Evolutionary conservation across 2,797 vertebrate genomes (phyloP).

Genomic region (Enteromius thamalakanensis): DNA sequence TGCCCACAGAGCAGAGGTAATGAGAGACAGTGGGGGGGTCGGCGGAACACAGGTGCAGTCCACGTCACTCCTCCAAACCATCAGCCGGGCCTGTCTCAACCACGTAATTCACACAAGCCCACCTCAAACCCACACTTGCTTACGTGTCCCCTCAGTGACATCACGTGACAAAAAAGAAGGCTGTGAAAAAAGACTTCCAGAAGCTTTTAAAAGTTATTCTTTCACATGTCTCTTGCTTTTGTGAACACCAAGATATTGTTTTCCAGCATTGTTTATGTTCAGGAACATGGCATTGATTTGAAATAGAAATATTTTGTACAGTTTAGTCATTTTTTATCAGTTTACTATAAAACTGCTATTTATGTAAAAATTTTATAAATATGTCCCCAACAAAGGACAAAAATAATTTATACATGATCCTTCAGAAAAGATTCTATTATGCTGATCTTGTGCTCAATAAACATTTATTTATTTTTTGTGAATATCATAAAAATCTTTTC

Average conservation of each 20-base stretch:
- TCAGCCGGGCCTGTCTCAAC: slow-evolving; percentile 64
- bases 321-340: background rate
- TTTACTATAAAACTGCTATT: background rate
- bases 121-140: slow-evolving; percentile 66
- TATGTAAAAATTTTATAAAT: background rate
- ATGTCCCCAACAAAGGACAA: background rate
- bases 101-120: slow-evolving; percentile 60
- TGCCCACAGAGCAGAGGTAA: slow-evolving; percentile 57
- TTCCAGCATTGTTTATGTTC: background rate
- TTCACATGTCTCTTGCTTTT: background rate
- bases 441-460: background rate
- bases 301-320: background rate
- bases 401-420: background rate
- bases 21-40: slow-evolving; percentile 51
- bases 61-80: slow-evolving; percentile 65
- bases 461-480: background rate
- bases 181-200: slow-evolving; percentile 21
- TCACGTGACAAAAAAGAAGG: slow-evolving; percentile 7
- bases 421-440: background rate
- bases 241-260: background rate
- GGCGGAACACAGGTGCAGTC: slow-evolving; percentile 66
- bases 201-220: slow-evolving; percentile 12
- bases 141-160: slow-evolving; percentile 40
- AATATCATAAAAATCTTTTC: background rate
- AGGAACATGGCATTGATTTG: background rate